These are phyloP conservation scores for Eristalis pertinax DNA, from an alignment of 2,888 invertebrate genomes.

Conservation along the genomic window DNA sequence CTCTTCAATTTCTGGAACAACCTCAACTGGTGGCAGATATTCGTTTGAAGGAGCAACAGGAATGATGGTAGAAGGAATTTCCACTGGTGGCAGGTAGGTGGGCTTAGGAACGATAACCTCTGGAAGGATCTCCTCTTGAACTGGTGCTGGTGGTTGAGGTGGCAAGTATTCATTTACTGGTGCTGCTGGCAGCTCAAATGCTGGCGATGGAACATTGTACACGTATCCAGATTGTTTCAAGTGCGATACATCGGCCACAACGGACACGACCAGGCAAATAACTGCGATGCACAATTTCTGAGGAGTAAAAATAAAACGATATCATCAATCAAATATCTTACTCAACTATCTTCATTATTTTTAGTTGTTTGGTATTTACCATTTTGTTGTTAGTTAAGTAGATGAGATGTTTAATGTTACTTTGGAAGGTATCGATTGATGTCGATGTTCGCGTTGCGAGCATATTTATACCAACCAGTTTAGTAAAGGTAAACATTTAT, in stretches of 20 bases:
- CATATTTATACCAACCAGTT: constrained; percentile 53
- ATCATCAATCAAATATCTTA: neutral
- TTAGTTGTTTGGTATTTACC: constrained; percentile 12
- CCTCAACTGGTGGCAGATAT: constrained; percentile 28
- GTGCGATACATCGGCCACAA: constrained; percentile 44
- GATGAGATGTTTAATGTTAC: constrained; percentile 49
- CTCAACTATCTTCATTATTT: neutral
- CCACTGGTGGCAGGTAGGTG: constrained; percentile 31
- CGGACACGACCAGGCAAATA: constrained; percentile 4
- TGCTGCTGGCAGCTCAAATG: constrained; percentile 33
- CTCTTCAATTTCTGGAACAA: neutral
- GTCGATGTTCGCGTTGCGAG: constrained; percentile 23
- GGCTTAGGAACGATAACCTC: constrained; percentile 17
- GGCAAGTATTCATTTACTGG: constrained; percentile 46
- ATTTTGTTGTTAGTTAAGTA: constrained; percentile 18
- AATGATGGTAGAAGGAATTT: constrained; percentile 13
- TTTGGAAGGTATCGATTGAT: constrained; percentile 44
- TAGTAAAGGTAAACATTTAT: constrained; percentile 47
- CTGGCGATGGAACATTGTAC: constrained; percentile 49
- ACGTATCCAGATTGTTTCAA: constrained; percentile 42
- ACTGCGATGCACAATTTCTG: constrained; percentile 31
- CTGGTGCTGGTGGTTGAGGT: constrained; percentile 2
- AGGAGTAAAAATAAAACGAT: neutral
- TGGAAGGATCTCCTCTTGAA: constrained; percentile 15
- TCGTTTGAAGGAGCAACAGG: constrained; percentile 11